These are phyloP conservation scores for Sphaerophoria taeniata DNA, from an alignment of 2,888 invertebrate genomes.

Conservation along the genomic window DNA sequence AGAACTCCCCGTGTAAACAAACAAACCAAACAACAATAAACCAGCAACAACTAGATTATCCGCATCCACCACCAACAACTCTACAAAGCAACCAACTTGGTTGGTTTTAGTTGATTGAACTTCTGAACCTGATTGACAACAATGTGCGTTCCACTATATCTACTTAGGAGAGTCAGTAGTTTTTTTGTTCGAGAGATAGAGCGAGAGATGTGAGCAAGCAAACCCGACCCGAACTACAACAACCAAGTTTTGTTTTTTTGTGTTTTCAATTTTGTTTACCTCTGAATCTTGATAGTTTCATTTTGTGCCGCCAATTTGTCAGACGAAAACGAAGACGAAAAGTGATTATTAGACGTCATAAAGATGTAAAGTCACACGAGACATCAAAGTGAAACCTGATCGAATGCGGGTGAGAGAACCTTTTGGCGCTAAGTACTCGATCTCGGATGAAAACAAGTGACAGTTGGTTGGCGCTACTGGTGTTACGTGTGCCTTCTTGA, in stretches of 20 bases:
- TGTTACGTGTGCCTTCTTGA: slow-evolving; percentile 37
- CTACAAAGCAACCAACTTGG: background rate
- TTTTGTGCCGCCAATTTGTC: slow-evolving; percentile 59
- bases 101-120: slow-evolving; percentile 68
- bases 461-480: slow-evolving; percentile 40
- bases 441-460: slow-evolving; percentile 24
- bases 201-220: slow-evolving; percentile 70
- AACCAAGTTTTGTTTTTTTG: slow-evolving; percentile 46
- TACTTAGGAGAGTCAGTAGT: slow-evolving; percentile 8
- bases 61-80: slow-evolving; percentile 10
- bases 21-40: slow-evolving; percentile 52
- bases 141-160: slow-evolving; percentile 61
- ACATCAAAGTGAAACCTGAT: slow-evolving; percentile 58
- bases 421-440: slow-evolving; percentile 27
- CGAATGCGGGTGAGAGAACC: slow-evolving; percentile 69
- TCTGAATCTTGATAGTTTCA: slow-evolving; percentile 33
- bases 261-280: slow-evolving; percentile 25
- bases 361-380: slow-evolving; percentile 66
- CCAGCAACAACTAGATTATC: slow-evolving; percentile 70
- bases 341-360: slow-evolving; percentile 68
- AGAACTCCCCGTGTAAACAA: slow-evolving; percentile 60
- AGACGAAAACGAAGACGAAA: slow-evolving; percentile 9
- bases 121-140: slow-evolving; percentile 75
- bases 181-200: slow-evolving; percentile 2
- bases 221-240: slow-evolving; percentile 68